phyloP scores from a whole-genome alignment of 2,888 invertebrate genomes.

The Aproaerema taeniolella region DNA sequence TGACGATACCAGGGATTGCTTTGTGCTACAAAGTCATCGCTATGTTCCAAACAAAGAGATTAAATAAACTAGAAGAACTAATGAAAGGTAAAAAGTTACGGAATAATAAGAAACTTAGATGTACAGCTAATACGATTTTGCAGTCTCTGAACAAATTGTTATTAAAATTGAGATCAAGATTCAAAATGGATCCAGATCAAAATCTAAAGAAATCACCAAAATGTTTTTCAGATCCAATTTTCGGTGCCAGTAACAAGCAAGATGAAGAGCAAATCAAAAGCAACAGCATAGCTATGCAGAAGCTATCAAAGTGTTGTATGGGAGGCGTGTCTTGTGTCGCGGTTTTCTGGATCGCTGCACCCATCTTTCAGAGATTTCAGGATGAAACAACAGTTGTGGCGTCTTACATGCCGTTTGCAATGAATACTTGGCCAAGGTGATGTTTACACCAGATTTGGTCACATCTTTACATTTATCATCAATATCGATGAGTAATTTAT shows the following conservation, averaged over 20 bases:
- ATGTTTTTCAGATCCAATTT: slow-evolving; percentile 10
- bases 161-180: no score
- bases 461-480: no score
- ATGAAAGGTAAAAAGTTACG: slow-evolving; percentile 4
- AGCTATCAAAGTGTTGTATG: background rate
- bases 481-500: no score
- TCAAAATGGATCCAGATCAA: no score
- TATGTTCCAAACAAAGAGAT: background rate
- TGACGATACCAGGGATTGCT: background rate
- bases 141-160: no score
- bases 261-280: background rate
- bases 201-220: no score
- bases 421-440: slow-evolving; percentile 3
- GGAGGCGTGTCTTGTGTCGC: background rate
- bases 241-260: slow-evolving; percentile 1
- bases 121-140: no score
- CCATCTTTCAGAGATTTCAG: background rate
- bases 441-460: no score
- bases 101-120: no score
- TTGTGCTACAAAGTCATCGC: background rate
- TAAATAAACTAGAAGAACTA: background rate
- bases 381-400: background rate
- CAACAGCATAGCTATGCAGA: background rate
- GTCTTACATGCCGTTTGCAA: slow-evolving; percentile 3
- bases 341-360: background rate